Conservation (phyloP, 1,140 invertebrate species). For the Phymorhynchus buccinoides region DNA sequence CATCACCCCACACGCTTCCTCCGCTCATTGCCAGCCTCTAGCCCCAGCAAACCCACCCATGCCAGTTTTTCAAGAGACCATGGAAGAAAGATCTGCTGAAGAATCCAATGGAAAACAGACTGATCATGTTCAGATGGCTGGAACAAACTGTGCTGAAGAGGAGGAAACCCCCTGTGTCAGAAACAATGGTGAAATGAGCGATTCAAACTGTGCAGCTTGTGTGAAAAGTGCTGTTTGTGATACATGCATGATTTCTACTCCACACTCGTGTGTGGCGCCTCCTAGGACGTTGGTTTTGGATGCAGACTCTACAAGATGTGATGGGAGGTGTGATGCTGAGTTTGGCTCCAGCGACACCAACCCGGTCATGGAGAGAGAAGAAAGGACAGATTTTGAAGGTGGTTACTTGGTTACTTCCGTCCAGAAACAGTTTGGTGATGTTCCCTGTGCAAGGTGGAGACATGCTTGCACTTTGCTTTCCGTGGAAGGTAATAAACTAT, state of each 20-base stretch:
- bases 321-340: not conserved
- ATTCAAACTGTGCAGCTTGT: not conserved
- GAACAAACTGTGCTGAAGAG: not conserved
- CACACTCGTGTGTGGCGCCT: not conserved
- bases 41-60: not conserved
- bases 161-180: not conserved
- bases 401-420: conserved; percentile 40
- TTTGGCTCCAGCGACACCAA: not conserved
- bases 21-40: not conserved
- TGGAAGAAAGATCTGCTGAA: not conserved
- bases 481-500: conserved; percentile 59
- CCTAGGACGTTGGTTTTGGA: not conserved
- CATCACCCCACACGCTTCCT: not conserved
- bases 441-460: conserved; percentile 68
- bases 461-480: conserved; percentile 63
- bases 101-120: not conserved
- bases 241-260: not conserved
- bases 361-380: not conserved
- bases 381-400: conserved; percentile 23
- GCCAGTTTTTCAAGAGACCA: not conserved
- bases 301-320: not conserved
- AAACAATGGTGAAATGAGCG: not conserved
- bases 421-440: conserved; percentile 49
- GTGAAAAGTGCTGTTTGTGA: not conserved
- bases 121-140: not conserved